Base-by-base conservation (phyloP, 2,888 invertebrate genomes). In the Poecilus cupreus region DNA sequence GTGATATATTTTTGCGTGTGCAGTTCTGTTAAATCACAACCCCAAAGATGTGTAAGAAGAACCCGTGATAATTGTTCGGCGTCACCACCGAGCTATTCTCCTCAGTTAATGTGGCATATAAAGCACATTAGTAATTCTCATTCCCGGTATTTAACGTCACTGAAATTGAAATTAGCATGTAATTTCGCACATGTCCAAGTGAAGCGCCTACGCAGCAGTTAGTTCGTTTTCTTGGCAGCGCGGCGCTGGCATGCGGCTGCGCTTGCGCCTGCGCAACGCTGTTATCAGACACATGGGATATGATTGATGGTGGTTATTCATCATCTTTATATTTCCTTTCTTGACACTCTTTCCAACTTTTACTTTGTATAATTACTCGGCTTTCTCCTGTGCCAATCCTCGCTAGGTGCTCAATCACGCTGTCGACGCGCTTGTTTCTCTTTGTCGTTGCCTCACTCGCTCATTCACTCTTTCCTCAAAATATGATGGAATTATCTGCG, bases 291-390 rank as follows among this genome's bases (percentile, higher is more conserved):
- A 84, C 84, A 86, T 86, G 86, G 85, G 87, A 86, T 86, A 88
- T 89, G 89, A 89, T 89, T 89, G 89, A 89, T 89, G 89, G 84
- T 83, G 83, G 85, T 87, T 87, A 89, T 89, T 88, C 87, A 89
- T 89, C 89, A 88, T 89, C 88, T 88, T 88, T 88, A 75, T 81
- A 88, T 86, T 87, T 87, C 86, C 86, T 86, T 86, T 85, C 86
- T 85, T 87, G 87, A 88, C 88, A 86, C 85, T 86, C 85, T 86
- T 86, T 82, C 86, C 86, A 87, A 87, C 87, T 87, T 87, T 88
- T 87, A 86, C 87, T 87, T 86, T 85, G 86, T 86, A 86, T 87
- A 87, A 87, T 87, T 87, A 87, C 86, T 82, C 84, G 82, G 83
- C 84, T 83, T 83, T 83, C 83, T 83, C 83, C 82, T 77, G 80